Base-by-base conservation (phyloP, 2,113 vertebrate species). In the Narcine bancroftii region DNA sequence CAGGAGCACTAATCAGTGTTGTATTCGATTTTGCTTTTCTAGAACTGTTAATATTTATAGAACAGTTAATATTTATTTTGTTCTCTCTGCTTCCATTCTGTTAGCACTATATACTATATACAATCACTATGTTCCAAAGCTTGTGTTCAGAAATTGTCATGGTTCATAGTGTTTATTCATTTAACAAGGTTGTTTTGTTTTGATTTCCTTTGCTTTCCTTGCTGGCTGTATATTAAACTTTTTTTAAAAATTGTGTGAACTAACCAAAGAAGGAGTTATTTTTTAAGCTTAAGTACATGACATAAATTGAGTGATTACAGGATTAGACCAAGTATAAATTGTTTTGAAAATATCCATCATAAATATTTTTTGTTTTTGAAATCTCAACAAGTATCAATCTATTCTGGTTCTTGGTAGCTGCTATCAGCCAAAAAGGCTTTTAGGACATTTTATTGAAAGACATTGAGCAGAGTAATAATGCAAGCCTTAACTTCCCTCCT, bases 341-440 rank as follows among this genome's bases (percentile, higher is more conserved):
- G 9, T 4, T 60, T 83, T 83, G 79, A 19, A 85, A 85, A 85
- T 29, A 85, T 53, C 42, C 45, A 77, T 72, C 60, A 19, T 56
- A 50, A 56, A 36, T 29, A 36, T 85, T n/a, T n/a, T 60, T n/a
- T n/a, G 26, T 56, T 60, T 85, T 79, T 79, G 21, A 83, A 83
- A 17, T 85, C 33, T n/a, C 50, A 85, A 33, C 29, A 9, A 83
- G 5, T 29, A 33, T 83, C n/a, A 60, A 87, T 87, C 29, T 33
- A 87, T 21, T n/a, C 33, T 60, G 53, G 81, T 60, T 21, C n/a
- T 15, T 87, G 81, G 81, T 60, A 21, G 81, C 7, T 87, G 6
- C 21, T n/a, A 36, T 87, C 33, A 87, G 53, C 81, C 81, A 87
- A 87, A 85, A 87, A 87, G 81, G 33, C 81, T 87, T 87, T 87